These are phyloP conservation scores for Hedya salicella DNA, from an alignment of 2,888 invertebrate species.

Conservation along the genomic window DNA sequence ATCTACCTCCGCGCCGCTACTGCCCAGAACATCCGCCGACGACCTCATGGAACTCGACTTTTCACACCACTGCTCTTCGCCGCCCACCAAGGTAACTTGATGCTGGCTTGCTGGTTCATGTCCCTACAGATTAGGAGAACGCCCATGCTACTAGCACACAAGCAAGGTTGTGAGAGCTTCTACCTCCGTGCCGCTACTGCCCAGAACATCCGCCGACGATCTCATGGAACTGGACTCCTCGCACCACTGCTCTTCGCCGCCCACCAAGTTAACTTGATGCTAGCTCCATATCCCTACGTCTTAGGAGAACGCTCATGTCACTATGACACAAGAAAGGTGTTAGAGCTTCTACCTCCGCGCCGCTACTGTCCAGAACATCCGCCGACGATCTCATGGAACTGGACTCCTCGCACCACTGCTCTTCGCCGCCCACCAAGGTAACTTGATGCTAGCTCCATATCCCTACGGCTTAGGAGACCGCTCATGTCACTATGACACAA, in stretches of 20 bases:
- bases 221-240: conserved; percentile 87
- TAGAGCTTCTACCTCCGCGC: conserved; percentile 83
- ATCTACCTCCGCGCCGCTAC: no score
- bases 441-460: no score
- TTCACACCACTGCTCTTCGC: no score
- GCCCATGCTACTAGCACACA: conserved; percentile 47
- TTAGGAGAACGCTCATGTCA: conserved; percentile 38
- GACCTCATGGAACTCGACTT: no score
- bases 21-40: no score
- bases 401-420: no score
- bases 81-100: no score
- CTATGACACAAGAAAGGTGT: conserved; percentile 44
- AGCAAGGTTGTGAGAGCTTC: conserved; percentile 35
- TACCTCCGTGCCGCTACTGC: conserved; percentile 82
- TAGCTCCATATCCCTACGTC: not conserved
- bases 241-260: conserved; percentile 68
- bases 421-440: conserved; percentile 67
- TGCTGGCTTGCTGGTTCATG: no score
- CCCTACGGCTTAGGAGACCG: not conserved
- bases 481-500: no score
- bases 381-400: conserved; percentile 92
- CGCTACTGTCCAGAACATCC: conserved; percentile 80
- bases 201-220: conserved; percentile 87
- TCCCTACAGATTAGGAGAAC: no score
- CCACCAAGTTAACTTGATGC: not conserved